Conservation (phyloP, 2,888 invertebrate genomes). For the Branchellion lobata region DNA sequence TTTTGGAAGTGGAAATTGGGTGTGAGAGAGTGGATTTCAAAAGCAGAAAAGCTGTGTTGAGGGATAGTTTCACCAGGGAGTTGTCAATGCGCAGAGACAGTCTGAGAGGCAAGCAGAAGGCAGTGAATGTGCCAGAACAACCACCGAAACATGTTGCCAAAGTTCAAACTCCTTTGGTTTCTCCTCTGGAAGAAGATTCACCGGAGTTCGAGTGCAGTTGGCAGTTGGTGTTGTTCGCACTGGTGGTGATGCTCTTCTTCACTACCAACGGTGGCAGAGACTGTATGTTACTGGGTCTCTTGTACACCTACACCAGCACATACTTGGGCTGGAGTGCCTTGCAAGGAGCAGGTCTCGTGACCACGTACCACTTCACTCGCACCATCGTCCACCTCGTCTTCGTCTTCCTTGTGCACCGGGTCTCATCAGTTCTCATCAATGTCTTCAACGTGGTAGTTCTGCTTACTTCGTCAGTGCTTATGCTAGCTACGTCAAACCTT, state of each 20-base stretch:
- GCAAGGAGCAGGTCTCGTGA: conserved; percentile 32
- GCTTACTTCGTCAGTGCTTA: neutral
- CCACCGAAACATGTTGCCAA: no score
- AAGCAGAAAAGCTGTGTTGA: neutral
- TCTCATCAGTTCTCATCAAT: conserved; percentile 8
- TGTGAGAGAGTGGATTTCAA: neutral
- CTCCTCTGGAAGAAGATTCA: neutral
- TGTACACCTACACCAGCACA: conserved; percentile 29
- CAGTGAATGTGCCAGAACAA: neutral
- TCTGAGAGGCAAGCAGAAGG: neutral
- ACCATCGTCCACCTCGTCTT: conserved; percentile 35
- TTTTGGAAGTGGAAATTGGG: neutral
- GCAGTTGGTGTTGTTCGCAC: neutral
- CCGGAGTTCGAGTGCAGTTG: neutral
- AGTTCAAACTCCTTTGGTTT: neutral
- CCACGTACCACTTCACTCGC: conserved; percentile 39
- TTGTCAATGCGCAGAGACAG: neutral
- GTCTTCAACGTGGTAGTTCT: neutral
- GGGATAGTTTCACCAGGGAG: neutral
- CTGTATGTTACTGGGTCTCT: conserved; percentile 30
- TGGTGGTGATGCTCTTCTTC: conserved; percentile 29
- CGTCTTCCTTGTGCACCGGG: conserved; percentile 18
- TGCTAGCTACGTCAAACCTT: conserved; percentile 25
- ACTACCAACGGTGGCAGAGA: conserved; percentile 37
- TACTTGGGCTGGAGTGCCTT: conserved; percentile 28